phyloP scores from a whole-genome alignment of 2,888 invertebrate species.

The Brachyopa scutellaris region DNA sequence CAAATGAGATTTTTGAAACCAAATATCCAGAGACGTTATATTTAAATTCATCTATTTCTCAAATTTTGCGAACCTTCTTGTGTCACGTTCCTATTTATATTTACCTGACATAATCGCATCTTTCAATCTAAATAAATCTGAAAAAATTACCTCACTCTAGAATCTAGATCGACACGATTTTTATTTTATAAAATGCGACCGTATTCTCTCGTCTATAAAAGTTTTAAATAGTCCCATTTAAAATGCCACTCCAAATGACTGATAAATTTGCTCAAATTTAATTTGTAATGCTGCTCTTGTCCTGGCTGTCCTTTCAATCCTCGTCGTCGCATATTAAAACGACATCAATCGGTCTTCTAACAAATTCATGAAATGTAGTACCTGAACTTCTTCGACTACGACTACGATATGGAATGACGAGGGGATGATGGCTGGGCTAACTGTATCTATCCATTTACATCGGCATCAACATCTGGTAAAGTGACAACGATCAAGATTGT shows the following conservation, averaged over 20 bases:
- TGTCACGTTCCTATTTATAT: neutral
- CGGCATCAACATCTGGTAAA: slow-evolving; percentile 65
- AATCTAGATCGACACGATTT: neutral
- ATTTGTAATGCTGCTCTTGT: slow-evolving; percentile 58
- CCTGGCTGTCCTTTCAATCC: slow-evolving; percentile 46
- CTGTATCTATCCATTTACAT: slow-evolving; percentile 63
- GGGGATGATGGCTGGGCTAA: neutral
- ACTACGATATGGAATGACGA: neutral
- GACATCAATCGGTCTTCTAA: slow-evolving; percentile 65
- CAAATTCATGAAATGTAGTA: slow-evolving; percentile 69
- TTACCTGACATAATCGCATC: neutral
- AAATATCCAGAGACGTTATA: too few species aligned
- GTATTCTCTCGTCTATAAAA: slow-evolving; percentile 18
- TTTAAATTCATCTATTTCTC: too few species aligned
- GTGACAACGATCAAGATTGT: slow-evolving; percentile 70
- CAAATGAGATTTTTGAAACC: too few species aligned
- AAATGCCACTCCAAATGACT: slow-evolving; percentile 60
- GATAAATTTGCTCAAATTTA: slow-evolving; percentile 69
- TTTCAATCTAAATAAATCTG: neutral
- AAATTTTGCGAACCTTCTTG: too few species aligned
- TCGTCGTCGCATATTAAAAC: slow-evolving; percentile 58
- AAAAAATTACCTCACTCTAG: neutral
- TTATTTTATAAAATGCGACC: slow-evolving; percentile 4
- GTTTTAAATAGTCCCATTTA: slow-evolving; percentile 57
- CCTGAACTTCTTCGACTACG: slow-evolving; percentile 26